phyloP scores from a whole-genome alignment of 2,113 vertebrate genomes.

The Pelvicachromis taeniatus region DNA sequence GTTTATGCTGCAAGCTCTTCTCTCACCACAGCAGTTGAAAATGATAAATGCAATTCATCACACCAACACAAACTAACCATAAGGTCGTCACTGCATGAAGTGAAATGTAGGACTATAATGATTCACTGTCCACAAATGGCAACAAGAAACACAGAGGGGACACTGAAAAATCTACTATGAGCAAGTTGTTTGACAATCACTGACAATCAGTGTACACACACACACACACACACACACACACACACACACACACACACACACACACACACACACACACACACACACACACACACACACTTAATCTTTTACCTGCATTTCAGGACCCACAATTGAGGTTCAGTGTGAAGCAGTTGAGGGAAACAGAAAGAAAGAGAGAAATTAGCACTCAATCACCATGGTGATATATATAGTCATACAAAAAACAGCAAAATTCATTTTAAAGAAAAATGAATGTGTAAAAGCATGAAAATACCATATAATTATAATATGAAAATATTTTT shows the following conservation, averaged over 20 bases:
- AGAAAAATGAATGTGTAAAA: neutral
- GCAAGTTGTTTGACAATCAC: neutral
- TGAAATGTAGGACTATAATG: neutral
- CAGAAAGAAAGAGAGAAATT: neutral
- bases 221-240: too few relatives aligned
- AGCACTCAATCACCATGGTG: neutral
- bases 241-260: neutral
- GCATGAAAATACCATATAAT: neutral
- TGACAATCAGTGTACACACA: neutral
- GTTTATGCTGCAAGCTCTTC: neutral
- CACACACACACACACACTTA: too few relatives aligned
- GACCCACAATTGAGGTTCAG: neutral
- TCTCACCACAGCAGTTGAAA: neutral
- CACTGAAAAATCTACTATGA: neutral
- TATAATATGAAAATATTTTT: neutral
- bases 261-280: neutral
- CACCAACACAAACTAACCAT: slow-evolving; percentile 2
- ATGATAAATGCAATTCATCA: neutral
- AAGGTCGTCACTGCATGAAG: slow-evolving; percentile 7
- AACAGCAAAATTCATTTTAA: neutral
- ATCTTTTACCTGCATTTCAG: neutral
- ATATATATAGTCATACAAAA: neutral
- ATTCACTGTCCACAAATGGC: neutral
- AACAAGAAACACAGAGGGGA: neutral
- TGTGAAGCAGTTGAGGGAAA: neutral